These are phyloP conservation scores for Agapornis roseicollis DNA, from an alignment of 2,113 vertebrate species.

Conservation along the genomic window DNA sequence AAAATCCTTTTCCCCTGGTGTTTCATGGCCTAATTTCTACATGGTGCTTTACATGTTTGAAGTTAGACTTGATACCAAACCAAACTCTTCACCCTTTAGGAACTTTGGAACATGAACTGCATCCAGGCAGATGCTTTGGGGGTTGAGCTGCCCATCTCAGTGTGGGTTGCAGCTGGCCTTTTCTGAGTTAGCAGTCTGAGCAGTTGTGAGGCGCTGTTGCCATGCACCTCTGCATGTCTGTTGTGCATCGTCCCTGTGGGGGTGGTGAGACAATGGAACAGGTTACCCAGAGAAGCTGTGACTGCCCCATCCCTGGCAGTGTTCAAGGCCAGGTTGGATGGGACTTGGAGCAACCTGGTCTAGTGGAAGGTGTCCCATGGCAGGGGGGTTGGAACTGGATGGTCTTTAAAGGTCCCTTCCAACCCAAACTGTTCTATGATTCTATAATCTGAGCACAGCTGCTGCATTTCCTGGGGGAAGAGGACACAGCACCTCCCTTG, in stretches of 20 bases:
- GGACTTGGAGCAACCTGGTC: neutral
- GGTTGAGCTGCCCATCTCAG: neutral
- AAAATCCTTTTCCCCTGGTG: neutral
- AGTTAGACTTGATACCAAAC: neutral
- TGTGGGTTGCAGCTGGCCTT: neutral
- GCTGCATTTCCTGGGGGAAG: neutral
- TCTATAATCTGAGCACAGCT: neutral
- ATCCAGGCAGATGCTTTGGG: neutral
- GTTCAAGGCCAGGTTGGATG: neutral
- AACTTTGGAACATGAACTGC: neutral
- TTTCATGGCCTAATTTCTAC: neutral
- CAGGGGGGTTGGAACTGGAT: neutral
- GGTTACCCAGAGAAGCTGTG: neutral
- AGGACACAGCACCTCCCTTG: neutral
- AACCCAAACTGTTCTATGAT: neutral
- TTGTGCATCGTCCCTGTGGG: neutral
- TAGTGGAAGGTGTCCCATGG: neutral
- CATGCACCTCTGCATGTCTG: neutral
- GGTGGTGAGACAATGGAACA: neutral
- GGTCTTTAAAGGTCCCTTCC: neutral
- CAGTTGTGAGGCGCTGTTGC: neutral
- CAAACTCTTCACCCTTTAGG: neutral
- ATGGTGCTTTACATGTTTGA: neutral
- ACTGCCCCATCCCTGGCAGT: neutral
- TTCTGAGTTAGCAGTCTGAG: accelerated